These are phyloP conservation scores for Halcyon malimbica DNA, from an alignment of 2,113 vertebrate species.

Conservation along the genomic window DNA sequence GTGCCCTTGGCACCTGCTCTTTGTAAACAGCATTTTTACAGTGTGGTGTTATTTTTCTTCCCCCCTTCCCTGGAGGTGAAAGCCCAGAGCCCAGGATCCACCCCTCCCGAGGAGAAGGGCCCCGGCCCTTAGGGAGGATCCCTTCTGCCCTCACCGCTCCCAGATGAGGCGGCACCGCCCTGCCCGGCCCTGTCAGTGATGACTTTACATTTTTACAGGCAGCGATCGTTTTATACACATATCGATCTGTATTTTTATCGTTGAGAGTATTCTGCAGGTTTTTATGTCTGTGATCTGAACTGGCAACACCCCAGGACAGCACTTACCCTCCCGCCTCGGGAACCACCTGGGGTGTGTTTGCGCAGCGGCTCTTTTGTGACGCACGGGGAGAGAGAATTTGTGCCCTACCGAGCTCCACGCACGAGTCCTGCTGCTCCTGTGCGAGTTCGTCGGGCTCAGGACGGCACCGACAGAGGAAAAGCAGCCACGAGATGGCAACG, in stretches of 20 bases:
- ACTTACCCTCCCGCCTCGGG: no score
- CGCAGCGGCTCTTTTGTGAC: fast-evolving
- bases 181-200: not conserved
- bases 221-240: slow-evolving; percentile 9
- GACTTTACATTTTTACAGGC: slow-evolving; percentile 39
- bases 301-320: not conserved
- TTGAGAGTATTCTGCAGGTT: not conserved
- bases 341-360: fast-evolving
- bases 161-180: not conserved
- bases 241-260: not conserved
- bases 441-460: not conserved
- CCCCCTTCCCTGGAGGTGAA: slow-evolving; percentile 47
- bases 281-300: not conserved
- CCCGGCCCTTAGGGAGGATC: not conserved
- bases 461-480: not conserved
- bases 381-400: fast-evolving
- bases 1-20: fast-evolving
- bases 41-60: not conserved
- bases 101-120: slow-evolving; percentile 43
- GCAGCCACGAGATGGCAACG: not conserved
- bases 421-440: not conserved
- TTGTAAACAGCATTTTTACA: not conserved
- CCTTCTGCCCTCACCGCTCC: fast-evolving
- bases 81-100: not conserved
- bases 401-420: not conserved